A percentile compares a stretch with the other conserved stretches of the same genome.
Conservation (phyloP, 1,140 invertebrate species). For the Muscidifurax raptorellus region DNA sequence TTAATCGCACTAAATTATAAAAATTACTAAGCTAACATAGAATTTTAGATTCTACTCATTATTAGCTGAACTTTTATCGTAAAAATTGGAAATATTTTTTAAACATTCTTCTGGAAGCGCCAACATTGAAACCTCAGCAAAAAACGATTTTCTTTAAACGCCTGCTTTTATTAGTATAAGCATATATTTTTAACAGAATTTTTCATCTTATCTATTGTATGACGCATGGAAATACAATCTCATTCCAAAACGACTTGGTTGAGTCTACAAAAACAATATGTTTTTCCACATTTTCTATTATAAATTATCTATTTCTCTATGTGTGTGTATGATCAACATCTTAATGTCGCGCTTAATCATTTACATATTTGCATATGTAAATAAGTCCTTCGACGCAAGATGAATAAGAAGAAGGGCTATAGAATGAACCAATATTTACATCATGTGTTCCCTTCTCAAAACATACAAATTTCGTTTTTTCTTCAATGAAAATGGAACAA, state of each 20-base stretch:
- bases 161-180: background rate
- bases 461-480: background rate
- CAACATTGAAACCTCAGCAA: background rate
- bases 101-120: conserved; percentile 11
- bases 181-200: background rate
- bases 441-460: background rate
- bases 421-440: conserved; percentile 24
- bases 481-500: background rate
- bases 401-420: background rate
- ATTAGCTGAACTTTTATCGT: background rate
- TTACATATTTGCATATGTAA: background rate
- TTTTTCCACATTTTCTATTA: background rate
- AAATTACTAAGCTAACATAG: conserved; percentile 12
- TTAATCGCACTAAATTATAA: conserved; percentile 58
- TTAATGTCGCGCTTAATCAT: conserved; percentile 2
- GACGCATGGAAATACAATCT: background rate
- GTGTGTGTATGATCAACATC: background rate
- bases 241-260: background rate
- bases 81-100: background rate
- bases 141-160: background rate
- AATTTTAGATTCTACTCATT: background rate
- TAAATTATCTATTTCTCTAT: background rate
- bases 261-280: background rate
- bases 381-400: background rate
- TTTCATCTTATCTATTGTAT: background rate